A percentile compares a stretch with the other conserved stretches of the same genome.
These are phyloP conservation scores for Ondatra zibethicus DNA, from an alignment of 2,113 vertebrate species.

Conservation along the genomic window DNA sequence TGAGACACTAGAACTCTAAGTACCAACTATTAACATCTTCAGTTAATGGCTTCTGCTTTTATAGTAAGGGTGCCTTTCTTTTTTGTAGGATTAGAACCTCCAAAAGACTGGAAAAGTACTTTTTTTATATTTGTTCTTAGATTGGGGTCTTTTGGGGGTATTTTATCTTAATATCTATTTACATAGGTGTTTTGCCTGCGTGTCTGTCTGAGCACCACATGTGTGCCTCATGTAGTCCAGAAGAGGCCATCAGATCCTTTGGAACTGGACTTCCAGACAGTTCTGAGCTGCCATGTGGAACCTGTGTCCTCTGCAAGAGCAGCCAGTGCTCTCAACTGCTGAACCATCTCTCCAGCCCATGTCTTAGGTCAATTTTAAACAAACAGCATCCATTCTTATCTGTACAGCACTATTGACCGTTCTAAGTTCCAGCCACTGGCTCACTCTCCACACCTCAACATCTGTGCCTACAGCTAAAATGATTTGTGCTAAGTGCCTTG, in stretches of 20 bases:
- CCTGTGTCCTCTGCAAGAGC: background rate
- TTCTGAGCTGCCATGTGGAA: background rate
- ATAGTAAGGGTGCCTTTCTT: background rate
- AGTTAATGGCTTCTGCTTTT: constrained; percentile 31
- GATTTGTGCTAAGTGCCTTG: no score
- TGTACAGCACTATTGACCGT: background rate
- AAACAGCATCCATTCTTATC: background rate
- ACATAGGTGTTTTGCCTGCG: background rate
- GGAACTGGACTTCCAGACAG: background rate
- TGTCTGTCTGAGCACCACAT: background rate
- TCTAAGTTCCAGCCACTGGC: background rate
- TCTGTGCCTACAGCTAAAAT: background rate
- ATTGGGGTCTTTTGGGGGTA: background rate
- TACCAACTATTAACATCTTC: background rate
- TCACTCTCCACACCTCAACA: background rate
- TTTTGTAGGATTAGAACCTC: background rate
- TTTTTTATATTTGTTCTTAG: constrained; percentile 15
- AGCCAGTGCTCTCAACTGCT: background rate
- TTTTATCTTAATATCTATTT: background rate
- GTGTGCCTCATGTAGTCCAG: background rate
- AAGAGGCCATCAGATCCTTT: background rate
- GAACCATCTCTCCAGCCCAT: background rate
- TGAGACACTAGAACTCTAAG: background rate
- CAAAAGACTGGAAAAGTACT: background rate
- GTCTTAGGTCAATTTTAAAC: constrained; percentile 11